Conservation (phyloP, 2,888 invertebrate genomes). For the Thyatira batis region DNA sequence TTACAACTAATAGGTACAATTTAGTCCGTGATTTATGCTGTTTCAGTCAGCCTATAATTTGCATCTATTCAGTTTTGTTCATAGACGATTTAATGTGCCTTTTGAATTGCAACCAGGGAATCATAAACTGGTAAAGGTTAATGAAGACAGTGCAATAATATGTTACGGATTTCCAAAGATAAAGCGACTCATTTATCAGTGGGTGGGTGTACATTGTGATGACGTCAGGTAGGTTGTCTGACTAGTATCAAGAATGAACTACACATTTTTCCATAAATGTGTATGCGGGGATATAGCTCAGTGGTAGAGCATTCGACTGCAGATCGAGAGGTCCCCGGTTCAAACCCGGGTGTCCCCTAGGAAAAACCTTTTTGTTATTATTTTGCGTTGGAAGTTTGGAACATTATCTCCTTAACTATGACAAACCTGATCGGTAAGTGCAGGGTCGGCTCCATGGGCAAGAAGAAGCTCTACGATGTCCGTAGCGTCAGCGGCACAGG, state of each 20-base stretch:
- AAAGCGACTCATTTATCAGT: slow-evolving; percentile 22
- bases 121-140: not conserved
- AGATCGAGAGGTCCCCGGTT: slow-evolving; percentile 78
- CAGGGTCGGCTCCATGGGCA: slow-evolving; percentile 86
- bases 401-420: slow-evolving; percentile 9
- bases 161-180: slow-evolving; percentile 12
- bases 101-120: not conserved
- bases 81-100: not conserved
- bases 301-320: slow-evolving; percentile 78
- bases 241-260: not conserved
- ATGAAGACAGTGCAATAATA: not conserved
- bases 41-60: no score
- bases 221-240: not conserved
- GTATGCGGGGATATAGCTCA: slow-evolving; percentile 69
- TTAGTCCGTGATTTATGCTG: no score
- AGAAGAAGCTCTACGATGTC: slow-evolving; percentile 87
- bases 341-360: slow-evolving; percentile 76
- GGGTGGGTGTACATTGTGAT: slow-evolving; percentile 8
- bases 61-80: no score
- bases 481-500: slow-evolving; percentile 87
- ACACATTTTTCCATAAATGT: slow-evolving; percentile 1
- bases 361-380: not conserved
- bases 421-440: slow-evolving; percentile 87
- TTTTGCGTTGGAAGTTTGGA: no score
- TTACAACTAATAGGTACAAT: no score